Evolutionary conservation across 2,113 vertebrate species (phyloP).

Genomic region (Leptodactylus fuscus): DNA sequence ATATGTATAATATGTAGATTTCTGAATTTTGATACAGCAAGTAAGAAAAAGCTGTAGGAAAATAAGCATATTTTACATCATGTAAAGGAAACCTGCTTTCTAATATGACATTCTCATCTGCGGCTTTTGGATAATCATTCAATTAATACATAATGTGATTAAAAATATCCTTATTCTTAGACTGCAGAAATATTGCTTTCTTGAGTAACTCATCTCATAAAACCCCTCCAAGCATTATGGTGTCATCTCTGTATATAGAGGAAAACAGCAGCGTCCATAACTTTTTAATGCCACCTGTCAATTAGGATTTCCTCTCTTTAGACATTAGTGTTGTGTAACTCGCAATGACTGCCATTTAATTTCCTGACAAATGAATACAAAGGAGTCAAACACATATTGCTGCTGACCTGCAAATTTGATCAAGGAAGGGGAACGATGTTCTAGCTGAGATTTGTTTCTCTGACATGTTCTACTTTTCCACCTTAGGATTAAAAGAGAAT

Average conservation of each 20-base stretch:
- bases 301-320: constrained; percentile 20
- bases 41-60: too few species aligned
- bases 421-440: neutral
- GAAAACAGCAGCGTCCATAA: constrained; percentile 31
- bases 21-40: too few species aligned
- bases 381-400: constrained; percentile 20
- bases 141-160: neutral
- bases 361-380: constrained; percentile 41
- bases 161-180: neutral
- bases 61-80: neutral
- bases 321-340: constrained; percentile 27
- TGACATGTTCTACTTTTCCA: neutral
- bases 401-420: constrained; percentile 39
- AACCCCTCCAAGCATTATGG: constrained; percentile 8
- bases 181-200: neutral
- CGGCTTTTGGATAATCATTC: neutral
- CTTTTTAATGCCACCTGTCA: constrained; percentile 54
- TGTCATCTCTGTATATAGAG: neutral
- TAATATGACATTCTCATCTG: neutral
- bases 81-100: neutral
- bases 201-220: neutral
- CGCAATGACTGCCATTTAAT: constrained; percentile 45
- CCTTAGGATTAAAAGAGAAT: constrained; percentile 6
- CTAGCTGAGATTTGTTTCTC: constrained; percentile 10
- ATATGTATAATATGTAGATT: too few species aligned